Evolutionary conservation across 2,113 vertebrate genomes (phyloP).

Genomic region (Megaceryle torquata): DNA sequence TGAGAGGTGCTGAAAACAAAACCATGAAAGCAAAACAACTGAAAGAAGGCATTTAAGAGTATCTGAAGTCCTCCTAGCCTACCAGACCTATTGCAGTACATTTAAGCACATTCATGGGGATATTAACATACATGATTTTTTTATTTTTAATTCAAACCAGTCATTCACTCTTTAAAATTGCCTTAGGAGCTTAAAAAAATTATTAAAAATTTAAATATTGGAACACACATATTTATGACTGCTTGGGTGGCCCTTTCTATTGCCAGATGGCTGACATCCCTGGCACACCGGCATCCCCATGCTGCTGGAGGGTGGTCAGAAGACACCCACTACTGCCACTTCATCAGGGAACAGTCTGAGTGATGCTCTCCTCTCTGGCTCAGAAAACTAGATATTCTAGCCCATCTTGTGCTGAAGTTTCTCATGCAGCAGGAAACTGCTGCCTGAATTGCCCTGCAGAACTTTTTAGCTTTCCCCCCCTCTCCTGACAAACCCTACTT

Average conservation of each 20-base stretch:
- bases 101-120: neutral
- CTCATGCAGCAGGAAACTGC: neutral
- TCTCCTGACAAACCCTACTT: neutral
- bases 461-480: neutral
- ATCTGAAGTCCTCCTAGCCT: neutral
- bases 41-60: neutral
- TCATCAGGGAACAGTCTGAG: neutral
- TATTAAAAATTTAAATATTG: neutral
- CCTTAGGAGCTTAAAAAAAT: neutral
- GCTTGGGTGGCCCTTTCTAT: neutral
- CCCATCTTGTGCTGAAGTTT: neutral
- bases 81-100: neutral
- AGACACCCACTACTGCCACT: neutral
- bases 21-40: neutral
- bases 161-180: neutral
- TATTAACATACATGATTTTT: neutral
- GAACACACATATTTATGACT: neutral
- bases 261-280: neutral
- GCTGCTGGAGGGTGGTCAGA: neutral
- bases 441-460: neutral
- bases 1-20: neutral
- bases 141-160: neutral
- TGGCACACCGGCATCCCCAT: accelerated
- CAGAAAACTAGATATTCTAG: neutral
- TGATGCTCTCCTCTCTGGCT: neutral